phyloP scores from a whole-genome alignment of 2,888 invertebrate species.

The Auanema sp. region DNA sequence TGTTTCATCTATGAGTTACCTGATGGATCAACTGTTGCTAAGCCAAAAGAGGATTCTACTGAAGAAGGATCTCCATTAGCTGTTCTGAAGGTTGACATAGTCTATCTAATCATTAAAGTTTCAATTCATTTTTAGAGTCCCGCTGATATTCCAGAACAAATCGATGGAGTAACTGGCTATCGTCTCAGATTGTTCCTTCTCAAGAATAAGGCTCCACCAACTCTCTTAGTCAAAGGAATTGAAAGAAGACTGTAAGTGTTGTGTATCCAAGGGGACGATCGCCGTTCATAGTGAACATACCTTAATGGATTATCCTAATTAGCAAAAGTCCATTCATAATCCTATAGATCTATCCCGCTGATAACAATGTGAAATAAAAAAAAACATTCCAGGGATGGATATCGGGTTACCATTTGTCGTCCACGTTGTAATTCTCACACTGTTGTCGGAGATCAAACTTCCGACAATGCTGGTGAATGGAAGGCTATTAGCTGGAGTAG shows the following conservation, averaged over 20 bases:
- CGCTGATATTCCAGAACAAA: conserved; percentile 60
- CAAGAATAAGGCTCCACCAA: conserved; percentile 62
- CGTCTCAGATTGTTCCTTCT: conserved; percentile 59
- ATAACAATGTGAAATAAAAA: no score
- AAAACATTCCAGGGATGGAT: conserved; percentile 55
- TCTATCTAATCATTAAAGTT: not conserved
- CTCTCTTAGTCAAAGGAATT: conserved; percentile 62
- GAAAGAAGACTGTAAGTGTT: conserved; percentile 55
- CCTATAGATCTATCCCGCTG: no score
- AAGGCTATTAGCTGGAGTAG: conserved; percentile 44
- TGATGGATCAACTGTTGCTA: conserved; percentile 40
- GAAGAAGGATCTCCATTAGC: conserved; percentile 16
- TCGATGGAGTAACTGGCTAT: conserved; percentile 59
- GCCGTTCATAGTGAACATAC: no score
- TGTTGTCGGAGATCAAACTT: conserved; percentile 15
- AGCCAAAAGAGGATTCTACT: conserved; percentile 11
- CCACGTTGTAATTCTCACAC: conserved; percentile 52
- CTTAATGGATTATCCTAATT: no score
- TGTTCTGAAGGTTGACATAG: conserved; percentile 19
- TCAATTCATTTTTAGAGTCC: conserved; percentile 31
- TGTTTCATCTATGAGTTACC: conserved; percentile 63
- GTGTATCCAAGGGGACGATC: no score
- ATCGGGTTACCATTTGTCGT: conserved; percentile 62
- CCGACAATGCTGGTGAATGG: conserved; percentile 37
- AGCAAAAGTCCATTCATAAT: no score